Evolutionary conservation across 2,888 invertebrate species (phyloP), one percentile per base, ranked within the genome.

Genomic region (Pelosia muscerda): DNA sequence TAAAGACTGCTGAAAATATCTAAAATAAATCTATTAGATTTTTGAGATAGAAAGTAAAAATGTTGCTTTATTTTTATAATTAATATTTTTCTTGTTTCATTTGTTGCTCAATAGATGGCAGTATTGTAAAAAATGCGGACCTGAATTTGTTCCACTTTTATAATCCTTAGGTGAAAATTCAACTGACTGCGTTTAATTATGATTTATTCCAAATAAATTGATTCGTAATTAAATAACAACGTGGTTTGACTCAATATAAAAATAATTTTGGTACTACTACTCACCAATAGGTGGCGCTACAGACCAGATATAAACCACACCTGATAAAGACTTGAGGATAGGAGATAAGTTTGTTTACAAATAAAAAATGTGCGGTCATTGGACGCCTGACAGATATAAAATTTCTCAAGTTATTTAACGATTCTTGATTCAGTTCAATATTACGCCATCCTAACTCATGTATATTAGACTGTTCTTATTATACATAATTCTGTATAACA

Each of bases 211-310:
- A 0, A n/a, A 15, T 2, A 58, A 56, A 34, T 38, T 9, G 0
- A 23, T 59, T 59, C 15, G 4, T 23, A 34, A 34, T 23, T 23
- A 6, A 59, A 34, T 22, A 23, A 22, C 9, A 22, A 38, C 19
- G 2, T 5, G 1, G 0, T 26, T 2, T 11, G 10, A 4, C 1
- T 23, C 3, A 2, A n/a, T 8, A 38, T 0, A 54, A 1, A 0
- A 53, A 23, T 66, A 70, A 5, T 19, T n/a, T n/a, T 49, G 9
- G 28, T 77, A 64, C 9, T 56, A 53, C 82, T 82, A 82, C 62
- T 81, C 66, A 15, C 15, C 69, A 70, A 69, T 19, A 86, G 88
- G 81, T 84, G 83, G 77, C 79, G 23, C n/a, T 9, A 49, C n/a
- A 49, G 2, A 49, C 2, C 6, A 8, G n/a, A n/a, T 49, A 49